Percentiles rank a stretch among this genome's conserved stretches.
phyloP scores from a whole-genome alignment of 2,113 vertebrate genomes.

The Barnardius zonarius region DNA sequence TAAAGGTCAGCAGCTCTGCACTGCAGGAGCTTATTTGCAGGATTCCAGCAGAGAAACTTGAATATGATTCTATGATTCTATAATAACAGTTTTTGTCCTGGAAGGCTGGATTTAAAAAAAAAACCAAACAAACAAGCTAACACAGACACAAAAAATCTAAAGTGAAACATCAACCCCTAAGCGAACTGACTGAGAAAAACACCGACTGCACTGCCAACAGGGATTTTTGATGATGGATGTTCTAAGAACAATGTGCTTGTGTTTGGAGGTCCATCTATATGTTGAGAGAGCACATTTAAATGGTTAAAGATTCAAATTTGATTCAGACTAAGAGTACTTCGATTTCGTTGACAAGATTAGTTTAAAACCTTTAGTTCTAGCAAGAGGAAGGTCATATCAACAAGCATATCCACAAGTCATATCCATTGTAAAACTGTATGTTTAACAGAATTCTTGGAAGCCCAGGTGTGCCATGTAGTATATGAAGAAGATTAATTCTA shows the following conservation, averaged over 20 bases:
- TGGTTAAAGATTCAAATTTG: not conserved
- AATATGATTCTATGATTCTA: not conserved
- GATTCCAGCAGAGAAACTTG: not conserved
- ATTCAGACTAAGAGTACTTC: not conserved
- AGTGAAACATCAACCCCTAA: not conserved
- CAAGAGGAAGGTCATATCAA: not conserved
- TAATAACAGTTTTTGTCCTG: not conserved
- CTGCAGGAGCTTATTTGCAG: not conserved
- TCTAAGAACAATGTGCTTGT: accelerated
- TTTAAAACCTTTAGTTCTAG: not conserved
- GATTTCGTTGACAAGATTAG: not conserved
- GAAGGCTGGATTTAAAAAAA: not conserved
- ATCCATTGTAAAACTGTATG: not conserved
- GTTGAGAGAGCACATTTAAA: not conserved
- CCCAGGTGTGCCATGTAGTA: not conserved
- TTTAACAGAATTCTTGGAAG: not conserved
- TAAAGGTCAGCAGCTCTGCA: not conserved
- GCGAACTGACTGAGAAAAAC: not conserved
- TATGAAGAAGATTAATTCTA: not conserved
- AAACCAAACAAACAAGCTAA: not conserved
- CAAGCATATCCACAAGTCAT: accelerated
- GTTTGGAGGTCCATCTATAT: not conserved
- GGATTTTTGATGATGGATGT: not conserved
- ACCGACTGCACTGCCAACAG: not conserved
- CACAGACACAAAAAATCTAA: not conserved